Base-by-base conservation (phyloP, 2,113 vertebrate genomes). In the Bufo gargarizans region DNA sequence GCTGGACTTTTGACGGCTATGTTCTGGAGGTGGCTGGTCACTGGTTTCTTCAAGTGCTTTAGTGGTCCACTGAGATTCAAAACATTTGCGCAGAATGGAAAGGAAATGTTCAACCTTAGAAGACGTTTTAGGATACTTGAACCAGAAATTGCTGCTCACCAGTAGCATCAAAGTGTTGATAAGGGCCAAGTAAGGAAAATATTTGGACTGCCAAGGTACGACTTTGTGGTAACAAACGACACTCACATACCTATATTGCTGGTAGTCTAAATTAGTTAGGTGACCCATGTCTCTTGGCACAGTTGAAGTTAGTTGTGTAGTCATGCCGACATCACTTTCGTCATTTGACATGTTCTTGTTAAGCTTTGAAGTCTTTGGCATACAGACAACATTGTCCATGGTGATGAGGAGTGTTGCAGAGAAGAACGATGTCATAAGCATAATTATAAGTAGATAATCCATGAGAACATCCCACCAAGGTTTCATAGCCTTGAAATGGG, bases 391-490 rank as follows among this genome's bases (percentile, higher is more conserved):
- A 45, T 92, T 89, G 76, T 96, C 95, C 59, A 92, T 88, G 50
- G 94, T 96, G 45, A 97, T 93, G 84, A 95, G 92, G 82, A 95
- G 93, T 0, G 96, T 96, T n/a, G 95, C 94, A 0, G 95, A 93
- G 43, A 97, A 91, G 78, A 96, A 92, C 0, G 95, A 96, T 1
- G 93, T 91, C 94, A 96, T 93, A 55, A 96, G 90, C 96, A 97
- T 96, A 80, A 95, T 90, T 69, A 97, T 90, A 87, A 95, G 93
- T 90, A 96, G 91, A 82, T 96, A 95, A 89, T 96, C 96, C 94
- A 96, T 96, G 89, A 96, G 94, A 83, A 96, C 95, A 87, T 97
- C 96, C 96, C 96, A 96, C 96, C 96, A 96, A 22, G 96, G 96
- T 90, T 96, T 96, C 77, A 97, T 65, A 53, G 95, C 90, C 78